Evolutionary conservation across 1,140 invertebrate genomes (phyloP).

Genomic region (Drosophila elegans): DNA sequence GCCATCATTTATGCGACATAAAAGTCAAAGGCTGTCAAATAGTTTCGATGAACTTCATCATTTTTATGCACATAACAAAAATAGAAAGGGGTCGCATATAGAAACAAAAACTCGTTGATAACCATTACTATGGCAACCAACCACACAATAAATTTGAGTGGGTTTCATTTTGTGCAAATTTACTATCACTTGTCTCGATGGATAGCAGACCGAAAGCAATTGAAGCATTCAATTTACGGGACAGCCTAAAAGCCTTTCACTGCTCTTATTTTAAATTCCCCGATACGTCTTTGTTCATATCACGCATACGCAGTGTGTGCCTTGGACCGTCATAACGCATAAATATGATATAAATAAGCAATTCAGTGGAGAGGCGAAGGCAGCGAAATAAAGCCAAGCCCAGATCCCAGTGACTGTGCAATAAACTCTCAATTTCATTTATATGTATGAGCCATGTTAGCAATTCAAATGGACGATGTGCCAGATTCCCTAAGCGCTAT

Average conservation of each 20-base stretch:
- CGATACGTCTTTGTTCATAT: constrained; percentile 71
- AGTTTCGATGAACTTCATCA: constrained; percentile 80
- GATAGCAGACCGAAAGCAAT: constrained; percentile 53
- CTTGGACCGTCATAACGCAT: constrained; percentile 50
- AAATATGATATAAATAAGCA: constrained; percentile 56
- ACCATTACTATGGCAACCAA: constrained; percentile 46
- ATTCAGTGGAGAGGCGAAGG: constrained; percentile 24
- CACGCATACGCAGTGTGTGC: constrained; percentile 29
- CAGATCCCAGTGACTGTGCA: constrained; percentile 33
- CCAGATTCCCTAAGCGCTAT: constrained; percentile 36
- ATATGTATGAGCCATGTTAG: constrained; percentile 67
- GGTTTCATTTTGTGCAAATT: constrained; percentile 63
- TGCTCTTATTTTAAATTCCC: constrained; percentile 57
- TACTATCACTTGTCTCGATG: constrained; percentile 71
- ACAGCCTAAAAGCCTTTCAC: constrained; percentile 44
- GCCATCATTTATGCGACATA: constrained; percentile 59
- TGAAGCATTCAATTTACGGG: constrained; percentile 71
- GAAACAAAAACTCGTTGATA: constrained; percentile 18
- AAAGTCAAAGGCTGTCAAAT: constrained; percentile 71
- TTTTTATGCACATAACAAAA: constrained; percentile 53
- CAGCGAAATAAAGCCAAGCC: constrained; percentile 38
- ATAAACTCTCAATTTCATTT: constrained; percentile 72
- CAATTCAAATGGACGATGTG: constrained; percentile 65
- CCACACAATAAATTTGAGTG: constrained; percentile 78
- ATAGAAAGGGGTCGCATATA: constrained; percentile 3